Evolutionary conservation across 2,888 invertebrate genomes (phyloP).

Genomic region (Caenorhabditis panamensis): DNA sequence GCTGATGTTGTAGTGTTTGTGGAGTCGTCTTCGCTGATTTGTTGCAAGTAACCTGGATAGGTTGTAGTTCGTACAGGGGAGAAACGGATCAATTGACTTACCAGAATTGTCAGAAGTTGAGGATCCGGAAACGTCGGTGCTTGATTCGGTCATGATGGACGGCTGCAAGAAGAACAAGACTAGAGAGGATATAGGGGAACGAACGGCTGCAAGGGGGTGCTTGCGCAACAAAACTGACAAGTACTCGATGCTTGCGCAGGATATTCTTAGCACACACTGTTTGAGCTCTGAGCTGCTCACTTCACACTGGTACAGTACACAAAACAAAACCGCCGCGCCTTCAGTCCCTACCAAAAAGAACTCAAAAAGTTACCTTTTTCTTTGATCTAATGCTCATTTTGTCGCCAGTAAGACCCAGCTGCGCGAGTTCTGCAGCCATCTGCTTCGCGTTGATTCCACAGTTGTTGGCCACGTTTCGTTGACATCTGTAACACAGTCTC

Average conservation of each 20-base stretch:
- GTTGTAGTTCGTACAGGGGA: no score
- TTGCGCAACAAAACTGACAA: conserved; percentile 36
- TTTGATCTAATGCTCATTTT: conserved; percentile 86
- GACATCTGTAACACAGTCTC: conserved; percentile 85
- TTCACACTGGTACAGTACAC: conserved; percentile 39
- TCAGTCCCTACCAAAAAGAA: neutral
- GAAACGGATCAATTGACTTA: no score
- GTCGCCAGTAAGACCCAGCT: conserved; percentile 92
- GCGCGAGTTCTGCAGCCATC: conserved; percentile 93
- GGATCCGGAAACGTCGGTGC: conserved; percentile 65
- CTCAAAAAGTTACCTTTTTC: conserved; percentile 78
- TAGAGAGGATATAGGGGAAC: neutral
- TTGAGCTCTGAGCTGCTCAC: conserved; percentile 35
- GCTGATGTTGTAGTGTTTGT: conserved; percentile 27
- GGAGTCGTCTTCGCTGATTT: conserved; percentile 61
- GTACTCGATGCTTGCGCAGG: conserved; percentile 28
- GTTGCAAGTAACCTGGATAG: conserved; percentile 54
- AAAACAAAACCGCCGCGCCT: conserved; percentile 13
- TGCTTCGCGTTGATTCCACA: conserved; percentile 98
- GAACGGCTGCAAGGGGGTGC: conserved; percentile 6
- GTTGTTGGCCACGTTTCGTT: conserved; percentile 99
- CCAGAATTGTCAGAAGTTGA: conserved; percentile 57
- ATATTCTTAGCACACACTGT: conserved; percentile 46
- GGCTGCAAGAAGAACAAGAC: conserved; percentile 58
- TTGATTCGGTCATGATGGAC: conserved; percentile 71